phyloP scores from a whole-genome alignment of 2,888 invertebrate species.

The Lumbricus terrestris region DNA sequence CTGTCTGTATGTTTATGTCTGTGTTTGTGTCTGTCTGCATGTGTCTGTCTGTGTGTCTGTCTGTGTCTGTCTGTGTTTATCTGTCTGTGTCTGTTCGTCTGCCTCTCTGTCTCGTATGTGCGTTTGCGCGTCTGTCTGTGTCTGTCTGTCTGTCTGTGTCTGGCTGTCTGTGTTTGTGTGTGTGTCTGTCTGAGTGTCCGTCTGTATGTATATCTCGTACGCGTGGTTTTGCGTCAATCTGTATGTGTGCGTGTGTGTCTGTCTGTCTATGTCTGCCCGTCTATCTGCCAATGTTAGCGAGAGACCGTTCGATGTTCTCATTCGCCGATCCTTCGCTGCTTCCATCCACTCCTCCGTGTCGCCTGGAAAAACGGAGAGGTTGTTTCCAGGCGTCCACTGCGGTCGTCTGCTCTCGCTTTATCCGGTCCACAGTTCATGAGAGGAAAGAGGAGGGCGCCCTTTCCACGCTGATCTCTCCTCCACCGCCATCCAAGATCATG shows the following conservation, averaged over 20 bases:
- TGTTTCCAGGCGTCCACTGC: background rate
- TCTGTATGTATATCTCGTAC: too few species aligned
- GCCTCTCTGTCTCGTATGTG: too few species aligned
- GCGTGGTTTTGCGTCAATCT: too few species aligned
- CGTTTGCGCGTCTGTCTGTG: too few species aligned
- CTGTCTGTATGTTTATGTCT: too few species aligned
- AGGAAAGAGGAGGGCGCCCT: background rate
- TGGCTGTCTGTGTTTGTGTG: background rate
- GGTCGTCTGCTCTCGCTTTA: background rate
- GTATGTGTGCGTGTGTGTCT: background rate
- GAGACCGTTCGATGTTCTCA: background rate
- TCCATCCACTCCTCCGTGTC: too few species aligned
- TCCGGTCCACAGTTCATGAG: background rate
- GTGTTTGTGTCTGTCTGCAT: background rate
- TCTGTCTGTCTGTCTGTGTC: background rate
- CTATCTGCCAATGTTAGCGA: background rate
- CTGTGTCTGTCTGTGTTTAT: too few species aligned
- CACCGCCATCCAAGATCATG: background rate
- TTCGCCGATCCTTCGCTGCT: background rate
- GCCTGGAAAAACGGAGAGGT: background rate
- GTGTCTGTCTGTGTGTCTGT: background rate
- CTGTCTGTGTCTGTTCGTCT: too few species aligned
- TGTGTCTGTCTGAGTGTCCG: background rate
- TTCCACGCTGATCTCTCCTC: background rate
- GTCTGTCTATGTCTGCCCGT: slow-evolving; percentile 5